Evolutionary conservation across 2,113 vertebrate species (phyloP).

Genomic region (Corythaeola cristata): DNA sequence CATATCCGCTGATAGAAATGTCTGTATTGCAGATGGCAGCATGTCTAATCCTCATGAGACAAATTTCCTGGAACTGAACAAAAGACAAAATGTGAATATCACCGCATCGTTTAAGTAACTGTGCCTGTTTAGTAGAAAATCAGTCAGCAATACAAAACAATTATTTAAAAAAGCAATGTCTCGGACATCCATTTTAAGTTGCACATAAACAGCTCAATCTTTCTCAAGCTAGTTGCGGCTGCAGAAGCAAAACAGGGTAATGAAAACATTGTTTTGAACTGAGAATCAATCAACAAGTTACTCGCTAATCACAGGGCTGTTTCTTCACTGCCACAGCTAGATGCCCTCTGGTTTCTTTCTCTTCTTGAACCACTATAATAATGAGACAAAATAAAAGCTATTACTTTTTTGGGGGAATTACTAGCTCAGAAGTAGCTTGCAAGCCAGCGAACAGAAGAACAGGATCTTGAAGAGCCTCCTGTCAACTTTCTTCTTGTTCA

Average conservation of each 20-base stretch:
- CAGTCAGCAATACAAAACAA: background rate
- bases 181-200: constrained; percentile 25
- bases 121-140: background rate
- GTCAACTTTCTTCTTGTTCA: background rate
- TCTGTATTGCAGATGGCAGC: constrained; percentile 36
- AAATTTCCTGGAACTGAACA: constrained; percentile 38
- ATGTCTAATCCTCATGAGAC: constrained; percentile 38
- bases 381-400: background rate
- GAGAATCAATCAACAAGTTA: background rate
- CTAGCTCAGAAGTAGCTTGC: background rate
- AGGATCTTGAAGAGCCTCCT: background rate
- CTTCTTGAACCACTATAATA: background rate
- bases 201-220: constrained; percentile 35
- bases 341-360: background rate
- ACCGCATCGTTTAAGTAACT: background rate
- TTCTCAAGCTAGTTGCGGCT: constrained; percentile 13
- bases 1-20: background rate
- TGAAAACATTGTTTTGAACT: background rate
- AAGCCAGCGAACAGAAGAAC: background rate
- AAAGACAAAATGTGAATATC: constrained; percentile 22
- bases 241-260: background rate
- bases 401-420: background rate
- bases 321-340: background rate
- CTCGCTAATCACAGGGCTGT: background rate
- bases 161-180: background rate